phyloP scores from a whole-genome alignment of 2,888 invertebrate genomes.

The Melipona beecheii region DNA sequence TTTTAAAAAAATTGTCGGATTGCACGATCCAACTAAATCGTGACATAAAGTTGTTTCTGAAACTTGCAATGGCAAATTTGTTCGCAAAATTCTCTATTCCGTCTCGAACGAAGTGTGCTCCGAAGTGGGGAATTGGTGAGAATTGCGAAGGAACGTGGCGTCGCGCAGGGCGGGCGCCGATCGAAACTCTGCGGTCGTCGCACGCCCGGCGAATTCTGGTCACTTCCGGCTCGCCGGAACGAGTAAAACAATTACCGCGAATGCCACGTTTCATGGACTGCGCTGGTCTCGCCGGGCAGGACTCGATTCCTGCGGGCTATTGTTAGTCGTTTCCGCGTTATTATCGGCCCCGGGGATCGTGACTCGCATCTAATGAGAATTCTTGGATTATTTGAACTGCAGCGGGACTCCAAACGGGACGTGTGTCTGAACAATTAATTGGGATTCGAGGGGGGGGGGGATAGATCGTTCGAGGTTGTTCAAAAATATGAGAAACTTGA shows the following conservation, averaged over 20 bases:
- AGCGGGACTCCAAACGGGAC: fast-evolving
- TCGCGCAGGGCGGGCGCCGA: not conserved
- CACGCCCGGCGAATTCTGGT: not conserved
- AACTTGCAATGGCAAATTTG: no score
- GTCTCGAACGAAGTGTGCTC: no score
- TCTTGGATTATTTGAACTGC: not conserved
- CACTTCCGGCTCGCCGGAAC: not conserved
- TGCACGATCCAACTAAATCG: no score
- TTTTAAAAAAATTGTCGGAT: no score
- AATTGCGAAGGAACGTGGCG: conserved; percentile 24
- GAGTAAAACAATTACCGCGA: conserved; percentile 25
- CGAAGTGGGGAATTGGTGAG: conserved; percentile 1
- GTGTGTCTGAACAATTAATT: not conserved
- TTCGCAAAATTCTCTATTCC: no score
- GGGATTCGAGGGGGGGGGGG: not conserved
- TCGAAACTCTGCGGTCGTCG: conserved; percentile 9
- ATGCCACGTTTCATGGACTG: conserved; percentile 7
- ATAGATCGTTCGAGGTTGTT: no score
- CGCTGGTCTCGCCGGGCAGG: not conserved
- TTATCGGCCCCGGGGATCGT: not conserved
- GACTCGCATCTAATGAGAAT: not conserved
- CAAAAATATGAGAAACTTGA: no score
- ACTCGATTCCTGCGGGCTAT: not conserved
- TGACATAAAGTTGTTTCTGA: no score
- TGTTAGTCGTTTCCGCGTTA: conserved; percentile 12